phyloP scores from a whole-genome alignment of 1,140 invertebrate species.

The Fopius arisanus region DNA sequence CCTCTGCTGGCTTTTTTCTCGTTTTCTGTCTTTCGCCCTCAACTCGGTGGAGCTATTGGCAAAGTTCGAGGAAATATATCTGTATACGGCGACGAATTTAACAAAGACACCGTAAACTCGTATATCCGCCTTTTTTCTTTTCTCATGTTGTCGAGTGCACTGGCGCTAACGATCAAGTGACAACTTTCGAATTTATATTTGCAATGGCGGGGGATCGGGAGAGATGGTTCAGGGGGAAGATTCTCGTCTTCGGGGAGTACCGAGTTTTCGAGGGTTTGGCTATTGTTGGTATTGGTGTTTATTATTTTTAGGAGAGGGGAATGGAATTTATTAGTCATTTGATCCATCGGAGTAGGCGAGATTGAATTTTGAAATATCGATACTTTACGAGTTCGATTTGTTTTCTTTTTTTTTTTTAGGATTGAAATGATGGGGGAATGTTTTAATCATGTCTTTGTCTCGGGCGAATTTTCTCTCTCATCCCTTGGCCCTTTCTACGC shows the following conservation, averaged over 20 bases:
- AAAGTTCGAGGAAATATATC: not conserved
- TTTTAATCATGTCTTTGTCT: not conserved
- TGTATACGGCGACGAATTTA: not conserved
- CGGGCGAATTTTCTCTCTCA: not conserved
- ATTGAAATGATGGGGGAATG: too few species aligned
- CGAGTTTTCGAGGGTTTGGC: too few species aligned
- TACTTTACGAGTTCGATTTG: too few species aligned
- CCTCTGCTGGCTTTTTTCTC: not conserved
- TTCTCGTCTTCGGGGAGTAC: not conserved
- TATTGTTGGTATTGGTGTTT: too few species aligned
- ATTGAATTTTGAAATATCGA: too few species aligned
- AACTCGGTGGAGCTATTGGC: not conserved
- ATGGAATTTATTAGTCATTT: too few species aligned
- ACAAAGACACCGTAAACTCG: constrained; percentile 10
- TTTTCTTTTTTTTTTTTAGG: too few species aligned
- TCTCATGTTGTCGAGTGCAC: not conserved
- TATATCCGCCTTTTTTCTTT: not conserved
- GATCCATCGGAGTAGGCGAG: too few species aligned
- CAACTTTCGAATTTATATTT: constrained; percentile 21
- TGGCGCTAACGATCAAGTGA: constrained; percentile 22
- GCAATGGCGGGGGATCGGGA: constrained; percentile 4
- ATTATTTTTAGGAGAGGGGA: too few species aligned
- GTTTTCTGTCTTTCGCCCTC: not conserved
- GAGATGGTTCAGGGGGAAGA: constrained; percentile 26
- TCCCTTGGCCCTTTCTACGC: not conserved